These are phyloP conservation scores for Lacanobia wlatinum DNA, from an alignment of 2,888 invertebrate genomes.

Conservation along the genomic window DNA sequence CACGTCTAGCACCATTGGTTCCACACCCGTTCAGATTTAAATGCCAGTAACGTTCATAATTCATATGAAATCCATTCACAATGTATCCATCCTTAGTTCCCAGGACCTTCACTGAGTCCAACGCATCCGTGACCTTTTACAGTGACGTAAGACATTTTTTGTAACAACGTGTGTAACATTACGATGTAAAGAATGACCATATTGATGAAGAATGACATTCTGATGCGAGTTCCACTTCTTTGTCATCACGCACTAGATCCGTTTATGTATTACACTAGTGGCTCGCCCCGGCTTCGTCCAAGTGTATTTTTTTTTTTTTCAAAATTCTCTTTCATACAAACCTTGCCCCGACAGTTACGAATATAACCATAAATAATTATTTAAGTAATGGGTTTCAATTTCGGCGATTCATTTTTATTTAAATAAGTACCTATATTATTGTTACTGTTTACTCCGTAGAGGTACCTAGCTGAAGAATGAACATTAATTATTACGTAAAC, in stretches of 20 bases:
- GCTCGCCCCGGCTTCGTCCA: no score
- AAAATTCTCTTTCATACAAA: no score
- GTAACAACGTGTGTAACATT: constrained; percentile 40
- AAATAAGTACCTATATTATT: no score
- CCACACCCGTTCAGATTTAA: not conserved
- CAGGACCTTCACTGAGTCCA: constrained; percentile 57
- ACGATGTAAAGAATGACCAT: constrained; percentile 48
- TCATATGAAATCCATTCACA: constrained; percentile 12
- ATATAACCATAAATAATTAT: no score
- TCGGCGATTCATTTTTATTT: no score
- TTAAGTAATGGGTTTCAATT: no score
- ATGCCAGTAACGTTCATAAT: not conserved
- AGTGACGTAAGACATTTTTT: constrained; percentile 62
- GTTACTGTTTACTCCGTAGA: not conserved
- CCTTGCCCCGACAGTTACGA: no score
- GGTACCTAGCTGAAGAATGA: no score
- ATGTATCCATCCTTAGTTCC: constrained; percentile 46
- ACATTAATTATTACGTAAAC: no score
- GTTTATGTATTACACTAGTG: not conserved
- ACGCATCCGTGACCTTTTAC: constrained; percentile 63
- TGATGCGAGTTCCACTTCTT: constrained; percentile 22
- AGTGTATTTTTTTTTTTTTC: no score
- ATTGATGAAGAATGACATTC: constrained; percentile 43
- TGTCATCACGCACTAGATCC: constrained; percentile 30
- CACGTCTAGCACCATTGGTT: no score